phyloP scores from a whole-genome alignment of 2,113 vertebrate genomes.

The Etia nguti region DNA sequence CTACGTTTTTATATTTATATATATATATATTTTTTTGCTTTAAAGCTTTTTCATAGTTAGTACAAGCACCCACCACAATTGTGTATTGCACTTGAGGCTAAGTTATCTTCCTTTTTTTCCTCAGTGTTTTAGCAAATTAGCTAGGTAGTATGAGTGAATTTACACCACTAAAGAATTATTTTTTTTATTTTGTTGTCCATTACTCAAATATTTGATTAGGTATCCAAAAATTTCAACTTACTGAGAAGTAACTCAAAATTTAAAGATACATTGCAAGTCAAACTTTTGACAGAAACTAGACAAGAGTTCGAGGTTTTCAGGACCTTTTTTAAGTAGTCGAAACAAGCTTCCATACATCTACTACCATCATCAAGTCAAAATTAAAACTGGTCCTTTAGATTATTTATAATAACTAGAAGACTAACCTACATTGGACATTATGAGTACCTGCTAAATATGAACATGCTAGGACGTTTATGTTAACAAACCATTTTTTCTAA shows the following conservation, averaged over 20 bases:
- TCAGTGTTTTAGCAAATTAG: background rate
- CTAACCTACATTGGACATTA: background rate
- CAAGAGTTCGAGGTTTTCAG: background rate
- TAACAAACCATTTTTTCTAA: background rate
- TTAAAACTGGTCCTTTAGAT: background rate
- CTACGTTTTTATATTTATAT: background rate
- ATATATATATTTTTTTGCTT: too few relatives aligned
- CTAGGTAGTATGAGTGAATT: background rate
- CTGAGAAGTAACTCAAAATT: background rate
- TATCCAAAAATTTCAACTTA: background rate
- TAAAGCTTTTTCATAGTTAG: background rate
- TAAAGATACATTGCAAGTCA: background rate
- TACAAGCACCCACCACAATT: background rate
- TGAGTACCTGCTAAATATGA: background rate
- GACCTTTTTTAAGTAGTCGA: background rate
- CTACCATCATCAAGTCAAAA: background rate
- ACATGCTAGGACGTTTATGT: background rate
- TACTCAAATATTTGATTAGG: background rate
- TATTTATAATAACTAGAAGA: background rate
- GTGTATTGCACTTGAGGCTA: background rate
- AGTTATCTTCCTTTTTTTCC: fast-evolving
- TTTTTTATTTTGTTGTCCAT: background rate
- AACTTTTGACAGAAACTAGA: background rate
- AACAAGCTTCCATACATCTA: background rate
- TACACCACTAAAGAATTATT: background rate